These are phyloP conservation scores for Ecdyonurus torrentis DNA, from an alignment of 2,888 invertebrate species.

Conservation along the genomic window DNA sequence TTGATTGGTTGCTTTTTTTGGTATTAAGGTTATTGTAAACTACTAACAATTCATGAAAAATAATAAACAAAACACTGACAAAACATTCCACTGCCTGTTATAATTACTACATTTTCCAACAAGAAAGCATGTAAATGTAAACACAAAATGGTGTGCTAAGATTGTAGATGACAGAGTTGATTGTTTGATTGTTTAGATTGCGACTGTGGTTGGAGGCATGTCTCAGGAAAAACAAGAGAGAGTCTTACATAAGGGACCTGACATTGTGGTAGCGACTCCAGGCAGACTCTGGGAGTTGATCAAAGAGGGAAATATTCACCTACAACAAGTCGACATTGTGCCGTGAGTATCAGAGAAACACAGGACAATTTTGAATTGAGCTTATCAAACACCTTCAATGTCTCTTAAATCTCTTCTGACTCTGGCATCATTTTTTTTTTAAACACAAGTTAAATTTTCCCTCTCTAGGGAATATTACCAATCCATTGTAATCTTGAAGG, in stretches of 20 bases:
- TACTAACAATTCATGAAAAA: no score
- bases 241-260: slow-evolving; percentile 62
- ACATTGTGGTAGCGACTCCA: slow-evolving; percentile 93
- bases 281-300: slow-evolving; percentile 93
- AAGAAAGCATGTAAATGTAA: background rate
- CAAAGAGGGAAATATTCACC: slow-evolving; percentile 56
- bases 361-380: no score
- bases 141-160: no score
- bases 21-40: no score
- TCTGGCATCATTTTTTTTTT: no score
- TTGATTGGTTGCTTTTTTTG: no score
- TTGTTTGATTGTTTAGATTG: slow-evolving; percentile 48
- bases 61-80: no score
- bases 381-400: slow-evolving; percentile 11
- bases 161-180: background rate
- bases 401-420: no score
- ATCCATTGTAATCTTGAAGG: no score
- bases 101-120: background rate
- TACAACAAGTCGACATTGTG: slow-evolving; percentile 51
- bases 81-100: background rate
- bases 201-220: slow-evolving; percentile 86
- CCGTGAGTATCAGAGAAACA: no score
- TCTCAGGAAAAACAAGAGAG: slow-evolving; percentile 87
- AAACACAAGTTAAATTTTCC: no score
- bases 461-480: no score